Evolutionary conservation across 2,888 invertebrate species (phyloP), one percentile per base, ranked within the genome.

Genomic region (Acanthoscelides obtectus): DNA sequence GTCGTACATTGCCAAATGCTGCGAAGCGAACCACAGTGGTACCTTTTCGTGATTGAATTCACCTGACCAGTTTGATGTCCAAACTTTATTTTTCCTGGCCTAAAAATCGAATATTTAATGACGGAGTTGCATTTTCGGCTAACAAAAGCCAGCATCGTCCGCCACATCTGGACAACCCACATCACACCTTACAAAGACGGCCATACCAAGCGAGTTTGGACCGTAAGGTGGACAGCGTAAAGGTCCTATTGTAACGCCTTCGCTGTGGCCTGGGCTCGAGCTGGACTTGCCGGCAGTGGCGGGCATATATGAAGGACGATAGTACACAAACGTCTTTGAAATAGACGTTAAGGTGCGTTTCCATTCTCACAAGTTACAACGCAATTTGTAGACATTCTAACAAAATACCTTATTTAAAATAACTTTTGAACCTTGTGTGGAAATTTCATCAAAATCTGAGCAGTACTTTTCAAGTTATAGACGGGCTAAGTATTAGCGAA

Each of bases 141-240:
- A 63, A 25, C 45, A 22, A 71, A 71, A 69, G 69, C 64, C 64
- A 69, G 22, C 64, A 19, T 27, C 22, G 25, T 25, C 71, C 45
- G 25, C 1, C 45, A 76, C 80, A 81, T 80, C 79, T 80, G 80
- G 78, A 76, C 80, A 77, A 75, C 80, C 80, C 77, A 80, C 79
- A 80, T 81, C 77, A 80, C 81, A 81, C 81, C 81, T 81, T 69
- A 78, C 77, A 77, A 78, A 75, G 73, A 75, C 71, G 45, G 69
- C 69, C 27, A 72, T 72, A 71, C 72, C 72, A 67, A 69, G 70
- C 75, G 71, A 79, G 45, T 78, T 17, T 78, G 25, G 67, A 27
- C 73, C 74, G 45, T 45, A 45, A 45, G 45, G 17, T 12, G 45
- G 5, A 1, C 12, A 12, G 1, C 69, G 75, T 75, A 77, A 77